A percentile compares a stretch with the other conserved stretches of the same genome.
Evolutionary conservation across 2,888 invertebrate species (phyloP).

Genomic region (Aelia acuminata): DNA sequence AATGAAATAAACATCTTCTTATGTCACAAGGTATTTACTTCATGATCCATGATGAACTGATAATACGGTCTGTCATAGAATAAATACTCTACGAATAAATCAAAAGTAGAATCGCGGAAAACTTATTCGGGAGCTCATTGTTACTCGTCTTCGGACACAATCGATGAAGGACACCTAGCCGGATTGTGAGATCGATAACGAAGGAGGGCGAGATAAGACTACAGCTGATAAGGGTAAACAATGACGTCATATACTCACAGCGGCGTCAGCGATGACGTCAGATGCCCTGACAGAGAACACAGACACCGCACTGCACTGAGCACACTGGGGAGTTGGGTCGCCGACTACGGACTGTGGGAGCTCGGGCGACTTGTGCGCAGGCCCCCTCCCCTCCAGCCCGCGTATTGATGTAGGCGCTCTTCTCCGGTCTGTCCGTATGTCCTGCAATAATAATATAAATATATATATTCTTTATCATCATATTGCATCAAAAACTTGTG

Average conservation of each 20-base stretch:
- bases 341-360: neutral
- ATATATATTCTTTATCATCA: neutral
- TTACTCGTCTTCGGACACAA: neutral
- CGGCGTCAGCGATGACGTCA: constrained; percentile 14
- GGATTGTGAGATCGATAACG: neutral
- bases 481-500: too few species aligned
- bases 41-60: neutral
- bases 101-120: neutral
- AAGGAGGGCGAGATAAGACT: constrained; percentile 1
- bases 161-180: neutral
- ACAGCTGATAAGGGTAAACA: constrained; percentile 40
- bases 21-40: neutral
- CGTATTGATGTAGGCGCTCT: constrained; percentile 4
- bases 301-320: neutral
- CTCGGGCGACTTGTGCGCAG: neutral
- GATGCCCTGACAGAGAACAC: neutral
- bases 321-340: neutral
- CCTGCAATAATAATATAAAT: neutral
- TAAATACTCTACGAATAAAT: neutral
- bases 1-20: neutral
- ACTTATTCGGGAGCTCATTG: neutral
- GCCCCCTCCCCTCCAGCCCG: neutral
- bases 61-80: neutral
- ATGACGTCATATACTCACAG: constrained; percentile 40
- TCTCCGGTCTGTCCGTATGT: neutral